Base-by-base conservation (phyloP, 2,888 invertebrate species). In the Nomada fabriciana region DNA sequence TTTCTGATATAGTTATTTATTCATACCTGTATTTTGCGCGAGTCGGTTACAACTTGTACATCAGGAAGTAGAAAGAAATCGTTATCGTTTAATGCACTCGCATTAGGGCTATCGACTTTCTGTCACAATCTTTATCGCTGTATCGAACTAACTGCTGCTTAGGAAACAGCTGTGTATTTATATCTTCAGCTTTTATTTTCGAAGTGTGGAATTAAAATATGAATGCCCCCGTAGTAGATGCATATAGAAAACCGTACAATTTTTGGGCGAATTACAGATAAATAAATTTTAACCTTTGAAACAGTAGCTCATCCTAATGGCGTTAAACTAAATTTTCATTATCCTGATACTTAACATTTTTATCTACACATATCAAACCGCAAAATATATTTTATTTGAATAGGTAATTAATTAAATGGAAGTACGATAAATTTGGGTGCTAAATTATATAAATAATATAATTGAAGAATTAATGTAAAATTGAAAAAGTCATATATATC, bases 141-240 rank as follows among this genome's bases (percentile, higher is more conserved):
- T 3, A 72, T 73, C 65, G 25, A 29, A 59, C 52, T 60, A 52
- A 60, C 73, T 73, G 73, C 73, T 76, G 50, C 25, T 43, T 59
- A 50, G 36, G 23, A 47, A 61, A 13, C 15, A 53, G 20, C 2
- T 23, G 43, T 18, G 47, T 57, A 50, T 52, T 59, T 65, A 36
- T 55, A 50, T 65, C 47, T 59, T 47, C 25, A 43, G 13, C 59
- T 59, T 69, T 29, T 55, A 18, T 1, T 69, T 69, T 57, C 15
- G 18, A 59, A 69, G 5, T 47, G 60, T 60, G 13, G 10, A 36
- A 13, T 36, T 13, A 10, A 60, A 36, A 59, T 10, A 11, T 18
- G 43, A 64, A 64, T 47, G 15, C 18, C 23, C 18, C 2, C 20
- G 13, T n/a, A 36, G 36, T 36, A 36, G 36, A 36, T 61, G 10